Evolutionary conservation across 2,113 vertebrate genomes (phyloP).

Genomic region (Numida meleagris): DNA sequence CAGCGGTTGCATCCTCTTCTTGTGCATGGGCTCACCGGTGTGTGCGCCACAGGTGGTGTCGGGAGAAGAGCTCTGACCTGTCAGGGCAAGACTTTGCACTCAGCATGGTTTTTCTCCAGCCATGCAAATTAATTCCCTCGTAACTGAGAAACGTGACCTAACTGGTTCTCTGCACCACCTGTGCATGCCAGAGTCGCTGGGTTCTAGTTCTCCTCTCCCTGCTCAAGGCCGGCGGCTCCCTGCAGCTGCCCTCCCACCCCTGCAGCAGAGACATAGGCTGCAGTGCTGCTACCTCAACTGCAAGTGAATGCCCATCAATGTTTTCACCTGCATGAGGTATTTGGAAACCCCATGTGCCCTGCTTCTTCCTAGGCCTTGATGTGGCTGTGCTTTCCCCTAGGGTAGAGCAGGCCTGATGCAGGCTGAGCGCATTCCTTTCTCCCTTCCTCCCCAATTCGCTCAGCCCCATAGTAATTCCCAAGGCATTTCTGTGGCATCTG

Average conservation of each 20-base stretch:
- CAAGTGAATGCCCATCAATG: neutral
- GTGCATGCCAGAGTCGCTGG: neutral
- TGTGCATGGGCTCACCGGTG: neutral
- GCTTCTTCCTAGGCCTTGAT: neutral
- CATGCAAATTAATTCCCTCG: slow-evolving; percentile 23
- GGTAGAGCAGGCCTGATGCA: neutral
- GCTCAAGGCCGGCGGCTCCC: neutral
- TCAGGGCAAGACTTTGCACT: slow-evolving; percentile 26
- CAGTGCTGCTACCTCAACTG: rapidly evolving
- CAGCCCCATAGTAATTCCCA: slow-evolving; percentile 17
- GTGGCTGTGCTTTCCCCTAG: neutral
- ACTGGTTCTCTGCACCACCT: neutral
- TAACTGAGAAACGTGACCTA: neutral
- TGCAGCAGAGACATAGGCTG: neutral
- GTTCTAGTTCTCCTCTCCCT: neutral
- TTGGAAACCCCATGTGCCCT: neutral
- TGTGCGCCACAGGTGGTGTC: neutral
- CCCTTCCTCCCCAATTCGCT: neutral
- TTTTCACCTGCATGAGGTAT: neutral
- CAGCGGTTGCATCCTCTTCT: neutral
- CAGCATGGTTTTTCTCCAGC: neutral
- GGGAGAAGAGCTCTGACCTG: neutral
- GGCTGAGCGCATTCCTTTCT: neutral
- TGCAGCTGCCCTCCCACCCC: neutral
- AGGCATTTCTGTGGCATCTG: slow-evolving; percentile 32